These are phyloP conservation scores for Cephus rjabovi DNA, from an alignment of 2,888 invertebrate genomes.

Conservation along the genomic window DNA sequence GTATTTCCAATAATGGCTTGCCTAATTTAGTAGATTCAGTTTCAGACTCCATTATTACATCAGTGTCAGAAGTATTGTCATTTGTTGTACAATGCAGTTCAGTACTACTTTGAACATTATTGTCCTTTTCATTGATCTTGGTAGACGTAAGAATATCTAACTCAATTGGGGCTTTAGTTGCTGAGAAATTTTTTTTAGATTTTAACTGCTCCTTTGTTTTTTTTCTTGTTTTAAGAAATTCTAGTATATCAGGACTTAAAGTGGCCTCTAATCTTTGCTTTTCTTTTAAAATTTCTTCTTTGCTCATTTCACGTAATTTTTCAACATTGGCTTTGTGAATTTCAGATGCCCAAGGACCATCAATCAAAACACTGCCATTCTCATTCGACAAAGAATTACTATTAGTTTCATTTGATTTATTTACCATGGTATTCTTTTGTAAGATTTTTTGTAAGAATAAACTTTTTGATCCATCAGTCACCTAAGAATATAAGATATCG, in stretches of 20 bases:
- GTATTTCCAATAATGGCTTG: slow-evolving; percentile 50
- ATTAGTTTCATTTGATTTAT: not conserved
- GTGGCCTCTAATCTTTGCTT: slow-evolving; percentile 74
- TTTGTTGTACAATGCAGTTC: not conserved
- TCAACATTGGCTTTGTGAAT: slow-evolving; percentile 83
- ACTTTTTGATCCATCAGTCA: slow-evolving; percentile 35
- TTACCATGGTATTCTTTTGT: not conserved
- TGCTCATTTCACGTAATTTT: slow-evolving; percentile 76
- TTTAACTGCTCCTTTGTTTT: slow-evolving; percentile 52
- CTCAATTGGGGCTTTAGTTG: not conserved
- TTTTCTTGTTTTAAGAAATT: slow-evolving; percentile 72
- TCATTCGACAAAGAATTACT: not conserved
- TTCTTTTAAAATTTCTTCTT: slow-evolving; percentile 81
- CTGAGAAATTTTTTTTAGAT: not conserved
- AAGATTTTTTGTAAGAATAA: slow-evolving; percentile 47
- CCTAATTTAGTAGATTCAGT: slow-evolving; percentile 38
- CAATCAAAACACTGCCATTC: slow-evolving; percentile 36
- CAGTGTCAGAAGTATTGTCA: not conserved
- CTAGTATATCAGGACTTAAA: slow-evolving; percentile 76
- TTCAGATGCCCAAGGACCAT: slow-evolving; percentile 63
- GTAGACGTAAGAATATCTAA: not conserved
- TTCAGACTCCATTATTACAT: slow-evolving; percentile 30
- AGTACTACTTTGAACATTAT: not conserved
- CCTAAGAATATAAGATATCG: slow-evolving; percentile 29
- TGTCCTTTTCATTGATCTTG: not conserved